These are phyloP conservation scores for Eupithecia vulgata DNA, from an alignment of 2,888 invertebrate genomes.

Conservation along the genomic window DNA sequence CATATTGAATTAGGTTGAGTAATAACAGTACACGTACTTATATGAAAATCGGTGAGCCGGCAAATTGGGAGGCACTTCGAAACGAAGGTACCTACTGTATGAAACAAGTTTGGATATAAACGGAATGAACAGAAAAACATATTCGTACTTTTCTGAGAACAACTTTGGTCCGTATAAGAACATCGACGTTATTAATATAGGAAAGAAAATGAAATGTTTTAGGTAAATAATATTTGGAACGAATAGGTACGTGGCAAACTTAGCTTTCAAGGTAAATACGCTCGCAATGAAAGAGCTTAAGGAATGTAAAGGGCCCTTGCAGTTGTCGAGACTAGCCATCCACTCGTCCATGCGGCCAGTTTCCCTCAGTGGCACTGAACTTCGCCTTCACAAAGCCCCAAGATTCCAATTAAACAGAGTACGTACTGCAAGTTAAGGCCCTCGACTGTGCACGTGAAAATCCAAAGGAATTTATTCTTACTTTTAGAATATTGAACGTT, in stretches of 20 bases:
- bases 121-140: conserved; percentile 32
- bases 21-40: conserved; percentile 41
- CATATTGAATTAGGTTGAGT: conserved; percentile 35
- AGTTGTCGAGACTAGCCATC: background rate
- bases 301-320: conserved; percentile 6
- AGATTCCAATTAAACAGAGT: conserved; percentile 25
- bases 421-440: conserved; percentile 5
- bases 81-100: conserved; percentile 23
- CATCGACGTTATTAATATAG: background rate
- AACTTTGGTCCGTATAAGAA: background rate
- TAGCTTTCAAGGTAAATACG: conserved; percentile 6
- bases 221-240: background rate
- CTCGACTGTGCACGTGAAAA: background rate
- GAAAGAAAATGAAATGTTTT: background rate
- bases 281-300: conserved; percentile 5
- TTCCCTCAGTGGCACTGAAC: background rate
- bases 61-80: conserved; percentile 56
- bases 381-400: conserved; percentile 3
- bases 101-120: conserved; percentile 38
- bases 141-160: conserved; percentile 16
- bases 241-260: background rate
- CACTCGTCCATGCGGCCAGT: conserved; percentile 3
- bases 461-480: conserved; percentile 6
- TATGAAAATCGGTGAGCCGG: conserved; percentile 52
- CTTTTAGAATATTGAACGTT: background rate